Evolutionary conservation across 1,140 invertebrate species (phyloP), one percentile per base, ranked within the genome.

Genomic region (Micrasema longulum): DNA sequence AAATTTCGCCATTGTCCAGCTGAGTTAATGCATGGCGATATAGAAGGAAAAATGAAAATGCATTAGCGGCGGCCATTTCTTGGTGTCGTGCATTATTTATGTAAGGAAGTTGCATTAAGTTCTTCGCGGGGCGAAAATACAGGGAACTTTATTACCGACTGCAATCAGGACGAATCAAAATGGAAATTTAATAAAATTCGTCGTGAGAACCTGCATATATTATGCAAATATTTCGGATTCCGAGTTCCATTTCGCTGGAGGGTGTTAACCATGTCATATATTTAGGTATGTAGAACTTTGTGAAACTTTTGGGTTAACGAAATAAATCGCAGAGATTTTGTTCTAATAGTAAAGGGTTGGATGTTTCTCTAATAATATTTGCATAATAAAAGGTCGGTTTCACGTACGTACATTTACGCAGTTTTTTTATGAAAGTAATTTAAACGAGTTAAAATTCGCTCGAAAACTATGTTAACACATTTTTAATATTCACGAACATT

Each of bases 1-100:
- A 72, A 72, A 72, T 72, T 67, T 72, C 45, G 16, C 38, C 64
- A 67, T 72, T 72, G 71, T 72, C 71, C 71, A 38, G 64, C 43
- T 7, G 18, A 72, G 71, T 67, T 67, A 72, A 72, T 72, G 71
- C 71, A 72, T 67, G 31, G 43, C 65, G 71, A 72, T 45, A 35
- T 35, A 36, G 64, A 66, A 43, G 53, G 71, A 72, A 67, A 72
- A 72, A 72, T 67, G 62, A 72, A 72, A 72, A 60, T 72, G 64
- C 71, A 67, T 71, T 65, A 71, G 52, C 12, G n/a, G 14, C 43
- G 36, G 55, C 45, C 26, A 48, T 64, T 62, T 38, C 31, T 36
- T 14, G 35, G 48, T 43, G 63, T 52, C 26, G 20, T 52, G 45
- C 47, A 66, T 66, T 66, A 50, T 66, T 66, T 66, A 69, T 69